Base-by-base conservation (phyloP, 2,797 vertebrate genomes). In the Tapera naevia region DNA sequence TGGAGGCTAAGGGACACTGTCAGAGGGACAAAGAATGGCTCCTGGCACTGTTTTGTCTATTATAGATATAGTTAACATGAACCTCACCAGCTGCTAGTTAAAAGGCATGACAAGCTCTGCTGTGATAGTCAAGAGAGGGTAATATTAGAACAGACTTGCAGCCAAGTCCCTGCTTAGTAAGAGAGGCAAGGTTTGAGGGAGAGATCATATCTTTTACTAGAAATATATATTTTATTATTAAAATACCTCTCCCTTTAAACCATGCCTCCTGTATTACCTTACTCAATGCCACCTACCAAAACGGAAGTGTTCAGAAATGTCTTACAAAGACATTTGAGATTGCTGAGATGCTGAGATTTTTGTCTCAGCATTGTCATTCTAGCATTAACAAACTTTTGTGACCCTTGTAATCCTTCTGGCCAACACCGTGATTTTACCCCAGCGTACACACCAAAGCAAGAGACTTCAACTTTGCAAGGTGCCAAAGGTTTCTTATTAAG, bases 211-310 rank as follows among this genome's bases (percentile, higher is more conserved):
- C 22, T 94, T 96, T 94, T 90, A 54, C 86, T 93, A 90, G 24
- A 96, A 95, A 94, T 79, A 90, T 65, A 91, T 79, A 95, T 95
- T 94, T 96, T 95, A 62, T 86, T 94, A 96, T 88, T 73, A 70
- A 94, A 96, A 93, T 56, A 72, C 37, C 75, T 95, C 60, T 35
- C 80, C 54, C 62, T 90, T 73, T 89, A 93, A 96, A 84, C 76
- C 88, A 30, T 76, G 86, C 56, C 88, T 94, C 83, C 81, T 86
- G 23, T 60, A 84, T 93, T 83, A 89, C 66, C 70, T 83, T 57
- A 75, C 73, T 32, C 80, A 74, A 11, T 4, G 46, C 43, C 91
- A 69, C 22, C 56, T 43, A 51, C 58, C 57, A 48, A 75, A 86
- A 50, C 50, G n/a, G 32, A 54, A 60, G n/a, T 7, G 24, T 67